A percentile compares a stretch with the other conserved stretches of the same genome.
Conservation (phyloP, 2,888 invertebrate genomes). For the Rotaria magnacalcarata region DNA sequence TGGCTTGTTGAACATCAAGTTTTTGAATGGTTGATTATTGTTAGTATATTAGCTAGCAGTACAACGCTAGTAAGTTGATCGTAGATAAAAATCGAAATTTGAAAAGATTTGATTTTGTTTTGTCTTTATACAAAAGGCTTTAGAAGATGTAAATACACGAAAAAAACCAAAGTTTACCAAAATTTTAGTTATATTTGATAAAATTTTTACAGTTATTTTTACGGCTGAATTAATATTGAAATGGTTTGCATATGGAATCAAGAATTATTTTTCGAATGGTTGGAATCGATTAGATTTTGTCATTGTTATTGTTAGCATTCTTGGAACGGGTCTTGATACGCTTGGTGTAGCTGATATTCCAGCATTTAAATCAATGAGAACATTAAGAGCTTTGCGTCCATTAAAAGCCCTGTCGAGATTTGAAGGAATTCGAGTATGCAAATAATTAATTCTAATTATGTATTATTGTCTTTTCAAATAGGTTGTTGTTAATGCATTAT, state of each 20-base stretch:
- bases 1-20: constrained; percentile 95
- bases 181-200: constrained; percentile 67
- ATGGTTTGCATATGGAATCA: constrained; percentile 92
- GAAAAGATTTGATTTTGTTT: not conserved
- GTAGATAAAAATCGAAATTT: not conserved
- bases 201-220: constrained; percentile 95
- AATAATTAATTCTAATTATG: not conserved
- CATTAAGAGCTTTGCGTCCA: constrained; percentile 62
- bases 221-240: constrained; percentile 97
- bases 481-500: constrained; percentile 94
- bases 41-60: constrained; percentile 95
- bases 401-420: constrained; percentile 99
- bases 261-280: constrained; percentile 93
- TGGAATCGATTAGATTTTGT: constrained; percentile 99
- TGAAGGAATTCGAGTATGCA: constrained; percentile 85
- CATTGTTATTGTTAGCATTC: constrained; percentile 83
- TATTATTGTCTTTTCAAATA: not conserved
- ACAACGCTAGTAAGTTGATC: constrained; percentile 77
- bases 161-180: not conserved
- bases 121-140: constrained; percentile 54
- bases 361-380: constrained; percentile 83
- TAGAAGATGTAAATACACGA: constrained; percentile 43
- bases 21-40: constrained; percentile 97
- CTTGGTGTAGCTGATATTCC: constrained; percentile 82
- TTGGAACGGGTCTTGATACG: constrained; percentile 80